A percentile compares a stretch with the other conserved stretches of the same genome.
Evolutionary conservation across 2,113 vertebrate species (phyloP).

Genomic region (Phasianus colchicus): DNA sequence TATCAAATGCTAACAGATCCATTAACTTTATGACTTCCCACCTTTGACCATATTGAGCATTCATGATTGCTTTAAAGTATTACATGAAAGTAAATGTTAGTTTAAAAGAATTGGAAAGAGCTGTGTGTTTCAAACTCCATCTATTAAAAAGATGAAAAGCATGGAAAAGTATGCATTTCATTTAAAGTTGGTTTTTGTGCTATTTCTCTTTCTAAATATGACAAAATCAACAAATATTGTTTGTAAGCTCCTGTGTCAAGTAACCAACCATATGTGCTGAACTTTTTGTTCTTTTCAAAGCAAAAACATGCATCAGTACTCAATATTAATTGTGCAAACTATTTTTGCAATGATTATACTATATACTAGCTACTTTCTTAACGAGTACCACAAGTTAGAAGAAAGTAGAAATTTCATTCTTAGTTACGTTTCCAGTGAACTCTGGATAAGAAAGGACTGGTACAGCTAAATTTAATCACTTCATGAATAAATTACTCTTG

Average conservation of each 20-base stretch:
- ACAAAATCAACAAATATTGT: not conserved
- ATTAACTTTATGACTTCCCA: not conserved
- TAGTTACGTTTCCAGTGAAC: not conserved
- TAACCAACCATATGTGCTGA: not conserved
- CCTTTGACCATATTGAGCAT: not conserved
- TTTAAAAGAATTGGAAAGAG: not conserved
- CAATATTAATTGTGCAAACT: not conserved
- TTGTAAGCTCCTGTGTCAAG: not conserved
- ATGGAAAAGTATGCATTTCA: not conserved
- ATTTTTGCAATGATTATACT: not conserved
- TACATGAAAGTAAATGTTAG: too few species aligned
- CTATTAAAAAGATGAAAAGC: not conserved
- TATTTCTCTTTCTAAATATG: not conserved
- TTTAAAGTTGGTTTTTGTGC: not conserved
- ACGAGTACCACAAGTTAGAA: not conserved
- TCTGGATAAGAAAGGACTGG: not conserved
- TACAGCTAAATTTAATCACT: not conserved
- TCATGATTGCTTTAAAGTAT: not conserved
- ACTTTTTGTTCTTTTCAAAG: not conserved
- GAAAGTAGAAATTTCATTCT: not conserved
- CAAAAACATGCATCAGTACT: not conserved
- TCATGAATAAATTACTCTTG: not conserved
- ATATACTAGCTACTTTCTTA: not conserved
- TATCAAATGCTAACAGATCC: not conserved
- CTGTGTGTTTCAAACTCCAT: not conserved